Evolutionary conservation across 1,140 invertebrate species (phyloP), one percentile per base, ranked within the genome.

Genomic region (Psix sp.): DNA sequence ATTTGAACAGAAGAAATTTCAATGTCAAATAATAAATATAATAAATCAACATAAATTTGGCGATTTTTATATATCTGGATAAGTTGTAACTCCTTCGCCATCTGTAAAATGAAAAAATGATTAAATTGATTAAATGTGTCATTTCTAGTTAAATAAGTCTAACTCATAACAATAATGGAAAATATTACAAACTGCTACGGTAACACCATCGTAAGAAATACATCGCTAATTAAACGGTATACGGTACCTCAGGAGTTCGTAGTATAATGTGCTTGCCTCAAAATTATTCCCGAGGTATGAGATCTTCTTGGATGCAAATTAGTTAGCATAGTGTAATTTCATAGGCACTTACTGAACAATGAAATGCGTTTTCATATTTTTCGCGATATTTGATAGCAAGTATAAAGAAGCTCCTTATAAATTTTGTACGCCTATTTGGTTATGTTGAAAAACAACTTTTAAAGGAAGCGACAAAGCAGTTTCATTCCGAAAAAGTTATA

Each of bases 221-320:
- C 33, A 11, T 35, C 13, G 13, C 33, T 13, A 14, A 35, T 35
- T 11, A 35, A 35, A 11, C 33, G n/a, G 33, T 35, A 35, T 11
- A 35, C 33, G 13, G 13, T 14, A 14, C 33, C 33, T 35, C n/a
- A 35, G 33, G 10, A 13, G 33, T 35, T 35, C 13, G 26, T 13
- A 35, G 33, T 35, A 45, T 45, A 45, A 45, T 15, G 21, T 29
- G 20, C 21, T 45, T 45, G 20, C 21, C 21, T 26, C 13, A 45
- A 45, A 45, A 13, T 18, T 11, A 42, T 45, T 14, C 20, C 21
- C 33, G n/a, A 14, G 42, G 42, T 45, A 21, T 45, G 17, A 45
- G 15, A 29, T 45, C 21, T 45, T 16, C 21, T 45, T 14, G 20
- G 21, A 45, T 45, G 42, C 42, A 45, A 45, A 45, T 45, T 45